A percentile compares a stretch with the other conserved stretches of the same genome.
Evolutionary conservation across 2,797 vertebrate genomes (phyloP).

Genomic region (Pogoniulus pusillus): DNA sequence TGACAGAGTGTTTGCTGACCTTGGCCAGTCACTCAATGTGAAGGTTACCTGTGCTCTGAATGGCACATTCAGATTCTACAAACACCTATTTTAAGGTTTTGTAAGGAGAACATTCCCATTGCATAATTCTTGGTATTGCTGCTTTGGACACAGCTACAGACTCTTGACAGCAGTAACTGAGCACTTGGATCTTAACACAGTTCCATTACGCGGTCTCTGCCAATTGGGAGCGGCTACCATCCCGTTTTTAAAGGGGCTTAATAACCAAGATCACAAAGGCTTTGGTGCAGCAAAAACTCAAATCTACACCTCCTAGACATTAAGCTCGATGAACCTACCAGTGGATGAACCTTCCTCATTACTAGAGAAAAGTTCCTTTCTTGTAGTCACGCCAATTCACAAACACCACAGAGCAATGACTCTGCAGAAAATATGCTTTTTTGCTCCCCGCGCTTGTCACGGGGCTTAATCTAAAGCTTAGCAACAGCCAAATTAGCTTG

Average conservation of each 20-base stretch:
- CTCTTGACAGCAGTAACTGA: not conserved
- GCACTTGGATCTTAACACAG: not conserved
- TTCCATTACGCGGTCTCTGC: not conserved
- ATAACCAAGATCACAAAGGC: not conserved
- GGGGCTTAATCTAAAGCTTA: not conserved
- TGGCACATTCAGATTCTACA: not conserved
- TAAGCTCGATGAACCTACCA: not conserved
- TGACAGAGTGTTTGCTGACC: slow-evolving; percentile 8
- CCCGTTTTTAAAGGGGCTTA: not conserved
- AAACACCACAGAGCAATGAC: not conserved
- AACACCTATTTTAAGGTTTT: not conserved
- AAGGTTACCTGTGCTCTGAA: not conserved
- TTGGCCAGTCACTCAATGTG: not conserved
- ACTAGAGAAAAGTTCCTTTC: not conserved
- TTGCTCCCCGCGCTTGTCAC: not conserved
- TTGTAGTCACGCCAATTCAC: not conserved
- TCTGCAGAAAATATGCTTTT: not conserved
- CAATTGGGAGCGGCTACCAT: not conserved
- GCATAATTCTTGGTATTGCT: not conserved
- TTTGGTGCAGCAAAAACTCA: not conserved
- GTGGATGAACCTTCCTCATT: not conserved
- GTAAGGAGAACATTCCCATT: not conserved
- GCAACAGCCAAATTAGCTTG: not conserved
- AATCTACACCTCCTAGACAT: not conserved
- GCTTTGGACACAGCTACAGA: not conserved